These are phyloP conservation scores for Glaucopsyche alexis DNA, from an alignment of 2,888 invertebrate species.

Conservation along the genomic window DNA sequence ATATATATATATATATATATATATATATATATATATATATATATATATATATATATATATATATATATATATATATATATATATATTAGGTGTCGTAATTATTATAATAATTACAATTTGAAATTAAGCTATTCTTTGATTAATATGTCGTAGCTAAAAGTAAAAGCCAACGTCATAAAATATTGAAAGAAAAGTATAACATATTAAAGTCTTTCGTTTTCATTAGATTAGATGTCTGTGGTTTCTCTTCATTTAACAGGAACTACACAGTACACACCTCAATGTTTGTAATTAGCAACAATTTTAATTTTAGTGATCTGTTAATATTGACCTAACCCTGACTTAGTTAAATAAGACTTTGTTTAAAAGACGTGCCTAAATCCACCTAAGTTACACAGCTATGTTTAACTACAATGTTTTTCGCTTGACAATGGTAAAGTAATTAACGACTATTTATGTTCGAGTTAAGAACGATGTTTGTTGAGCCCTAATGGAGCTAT, in stretches of 20 bases:
- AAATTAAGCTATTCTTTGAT: too few species aligned
- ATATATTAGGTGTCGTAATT: too few species aligned
- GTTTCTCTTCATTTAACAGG: not conserved
- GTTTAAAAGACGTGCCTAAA: constrained; percentile 7
- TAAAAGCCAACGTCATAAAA: too few species aligned
- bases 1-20: too few species aligned
- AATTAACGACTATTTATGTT: not conserved
- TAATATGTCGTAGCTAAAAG: too few species aligned
- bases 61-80: too few species aligned
- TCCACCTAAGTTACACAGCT: not conserved
- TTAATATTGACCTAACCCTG: constrained; percentile 23
- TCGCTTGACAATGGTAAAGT: not conserved
- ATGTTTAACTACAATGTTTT: not conserved
- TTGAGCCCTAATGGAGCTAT: not conserved
- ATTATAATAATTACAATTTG: too few species aligned
- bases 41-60: too few species aligned
- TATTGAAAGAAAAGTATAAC: too few species aligned
- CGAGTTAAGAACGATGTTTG: not conserved
- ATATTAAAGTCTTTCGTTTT: too few species aligned
- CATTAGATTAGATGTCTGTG: too few species aligned
- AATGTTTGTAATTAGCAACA: constrained; percentile 9
- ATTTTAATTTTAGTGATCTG: not conserved
- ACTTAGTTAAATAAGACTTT: constrained; percentile 7
- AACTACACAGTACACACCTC: not conserved
- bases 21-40: too few species aligned